Base-by-base conservation (phyloP, 2,113 vertebrate species). In the Sterna hirundo region DNA sequence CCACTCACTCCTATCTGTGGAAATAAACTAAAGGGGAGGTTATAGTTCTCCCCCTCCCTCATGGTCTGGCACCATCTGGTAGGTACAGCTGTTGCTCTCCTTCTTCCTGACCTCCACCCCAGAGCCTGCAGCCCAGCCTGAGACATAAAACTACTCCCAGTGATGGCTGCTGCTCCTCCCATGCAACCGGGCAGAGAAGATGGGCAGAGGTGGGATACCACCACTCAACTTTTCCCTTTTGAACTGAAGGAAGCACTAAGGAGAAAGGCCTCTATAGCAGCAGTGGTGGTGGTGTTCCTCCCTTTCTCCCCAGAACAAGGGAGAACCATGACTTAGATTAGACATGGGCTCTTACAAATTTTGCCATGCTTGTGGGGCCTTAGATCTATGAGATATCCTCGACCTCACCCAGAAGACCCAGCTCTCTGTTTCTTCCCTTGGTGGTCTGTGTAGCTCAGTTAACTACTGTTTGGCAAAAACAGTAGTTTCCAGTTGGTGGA, bases 191-290 rank as follows among this genome's bases (percentile, higher is more conserved):
- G 15, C 34, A 57, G 44, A 55, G 54, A 60, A 14, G 12, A 44
- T 55, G 16, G 13, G 13, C 49, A 78, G 32, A 60, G 11, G 29
- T 5, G 1, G 9, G 10, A 15, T 13, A 54, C 4, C 23, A 49
- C 13, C 70, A 7, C 7, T 78, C n/a, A 61, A 14, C 3, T 46
- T 70, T 16, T 58, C 11, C 13, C 11, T 16, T 75, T 68, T 42
- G n/a, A 75, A 55, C 6, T 27, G 9, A 58, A 78, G 15, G 16
- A 75, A 70, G 11, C 0, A 0, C 18, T 70, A 10, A 60, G 12
- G 27, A 78, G n/a, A 82, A 86, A 70, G 8, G 11, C 6, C 19
- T 38, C 54, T 47, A 4, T 11, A 25, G 12, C 22, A 61, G 20
- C 36, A 60, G 14, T 38, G 32, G 5, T 11, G 66, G 8, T 52